phyloP scores from a whole-genome alignment of 2,888 invertebrate genomes.

The Leucoma salicis region DNA sequence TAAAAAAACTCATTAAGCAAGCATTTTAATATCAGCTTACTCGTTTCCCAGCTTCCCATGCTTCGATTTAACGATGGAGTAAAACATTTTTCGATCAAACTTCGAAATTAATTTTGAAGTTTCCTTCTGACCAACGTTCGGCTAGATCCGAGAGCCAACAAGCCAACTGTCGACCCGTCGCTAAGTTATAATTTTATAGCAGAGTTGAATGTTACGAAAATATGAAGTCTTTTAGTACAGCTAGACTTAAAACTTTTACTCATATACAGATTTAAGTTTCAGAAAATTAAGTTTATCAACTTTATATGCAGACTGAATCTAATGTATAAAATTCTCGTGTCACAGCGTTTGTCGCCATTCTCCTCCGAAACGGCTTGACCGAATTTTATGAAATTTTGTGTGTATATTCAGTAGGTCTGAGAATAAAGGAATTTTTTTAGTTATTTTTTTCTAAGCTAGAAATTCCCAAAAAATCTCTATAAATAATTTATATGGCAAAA shows the following conservation, averaged over 20 bases:
- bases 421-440: too few relatives aligned
- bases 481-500: too few relatives aligned
- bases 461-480: too few relatives aligned
- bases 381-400: too few relatives aligned
- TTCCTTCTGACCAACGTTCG: slow-evolving; percentile 56
- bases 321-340: too few relatives aligned
- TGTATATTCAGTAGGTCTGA: too few relatives aligned
- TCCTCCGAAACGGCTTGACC: too few relatives aligned
- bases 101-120: slow-evolving; percentile 74
- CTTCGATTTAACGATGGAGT: slow-evolving; percentile 47
- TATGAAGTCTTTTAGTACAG: slow-evolving; percentile 25
- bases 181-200: slow-evolving; percentile 57
- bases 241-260: slow-evolving; percentile 17
- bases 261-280: not conserved
- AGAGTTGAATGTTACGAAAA: slow-evolving; percentile 39
- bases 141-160: slow-evolving; percentile 39
- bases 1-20: too few relatives aligned
- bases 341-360: too few relatives aligned
- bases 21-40: slow-evolving; percentile 10
- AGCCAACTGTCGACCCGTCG: slow-evolving; percentile 46
- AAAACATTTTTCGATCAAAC: slow-evolving; percentile 74
- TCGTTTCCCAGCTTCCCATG: slow-evolving; percentile 17
- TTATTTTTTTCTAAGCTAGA: too few relatives aligned
- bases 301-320: too few relatives aligned
- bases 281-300: too few relatives aligned